Conservation (phyloP, 37 sponge, comb jelly and placozoan genomes). For the Halichondria panicea region DNA sequence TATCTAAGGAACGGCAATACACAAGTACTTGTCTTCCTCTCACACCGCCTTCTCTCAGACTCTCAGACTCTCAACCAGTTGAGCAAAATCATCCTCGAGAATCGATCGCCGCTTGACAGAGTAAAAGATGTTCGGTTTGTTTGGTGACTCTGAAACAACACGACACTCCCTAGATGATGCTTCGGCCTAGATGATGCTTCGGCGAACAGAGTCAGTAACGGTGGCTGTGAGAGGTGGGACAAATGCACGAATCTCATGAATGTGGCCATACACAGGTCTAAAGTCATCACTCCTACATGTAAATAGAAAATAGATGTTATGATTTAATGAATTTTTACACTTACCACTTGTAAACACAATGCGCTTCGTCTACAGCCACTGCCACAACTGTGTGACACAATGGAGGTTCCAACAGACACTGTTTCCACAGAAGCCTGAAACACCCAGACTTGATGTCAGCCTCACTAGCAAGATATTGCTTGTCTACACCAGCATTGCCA, state of each 20-base stretch:
- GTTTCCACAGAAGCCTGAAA: too few relatives aligned
- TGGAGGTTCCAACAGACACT: neutral
- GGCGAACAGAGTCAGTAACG: slow-evolving; percentile 41
- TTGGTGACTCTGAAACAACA: slow-evolving; percentile 36
- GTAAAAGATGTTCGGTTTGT: slow-evolving; percentile 40
- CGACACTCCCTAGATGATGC: slow-evolving; percentile 13
- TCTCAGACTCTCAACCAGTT: neutral
- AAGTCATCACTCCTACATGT: slow-evolving; percentile 50
- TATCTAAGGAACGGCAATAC: slow-evolving; percentile 43
- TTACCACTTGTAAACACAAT: slow-evolving; percentile 51
- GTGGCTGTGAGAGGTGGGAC: slow-evolving; percentile 23
- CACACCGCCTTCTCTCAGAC: neutral
- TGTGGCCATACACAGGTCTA: slow-evolving; percentile 40
- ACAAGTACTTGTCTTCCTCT: slow-evolving; percentile 32
- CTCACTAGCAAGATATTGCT: too few relatives aligned
- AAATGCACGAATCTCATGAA: slow-evolving; percentile 47
- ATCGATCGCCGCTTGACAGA: slow-evolving; percentile 9
- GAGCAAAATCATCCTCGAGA: slow-evolving; percentile 5
- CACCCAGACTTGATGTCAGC: too few relatives aligned
- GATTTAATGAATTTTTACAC: neutral
- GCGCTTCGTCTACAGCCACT: slow-evolving; percentile 14
- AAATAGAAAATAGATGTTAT: neutral
- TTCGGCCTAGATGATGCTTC: slow-evolving; percentile 9
- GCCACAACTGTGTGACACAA: neutral
- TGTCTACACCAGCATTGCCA: too few relatives aligned